Evolutionary conservation across 2,113 vertebrate genomes (phyloP).

Genomic region (Spermophilus dauricus): DNA sequence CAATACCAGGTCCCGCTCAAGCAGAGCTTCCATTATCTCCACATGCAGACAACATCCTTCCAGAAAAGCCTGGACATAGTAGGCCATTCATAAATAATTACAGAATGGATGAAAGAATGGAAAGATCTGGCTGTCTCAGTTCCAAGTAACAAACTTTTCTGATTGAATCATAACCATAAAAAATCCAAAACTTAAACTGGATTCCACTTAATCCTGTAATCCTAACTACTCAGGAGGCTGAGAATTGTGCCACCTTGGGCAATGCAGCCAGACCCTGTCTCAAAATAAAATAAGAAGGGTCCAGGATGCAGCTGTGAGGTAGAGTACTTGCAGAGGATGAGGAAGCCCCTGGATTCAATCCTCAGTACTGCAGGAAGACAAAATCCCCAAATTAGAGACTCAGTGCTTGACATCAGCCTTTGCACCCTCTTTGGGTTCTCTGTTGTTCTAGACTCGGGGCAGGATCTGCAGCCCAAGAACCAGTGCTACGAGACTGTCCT

Average conservation of each 20-base stretch:
- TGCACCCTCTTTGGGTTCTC: not conserved
- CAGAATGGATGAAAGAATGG: not conserved
- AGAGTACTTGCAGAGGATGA: not conserved
- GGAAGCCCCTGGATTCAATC: not conserved
- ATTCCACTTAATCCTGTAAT: not conserved
- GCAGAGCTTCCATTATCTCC: not conserved
- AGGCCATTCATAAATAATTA: not conserved
- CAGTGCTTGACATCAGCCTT: not conserved
- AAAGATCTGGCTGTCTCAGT: conserved; percentile 4
- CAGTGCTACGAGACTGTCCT: not conserved
- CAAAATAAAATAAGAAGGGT: not conserved
- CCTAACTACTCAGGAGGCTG: not conserved
- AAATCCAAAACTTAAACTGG: not conserved
- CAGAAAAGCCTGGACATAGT: not conserved
- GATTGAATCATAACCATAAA: not conserved
- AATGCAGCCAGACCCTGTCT: not conserved
- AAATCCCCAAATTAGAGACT: not conserved
- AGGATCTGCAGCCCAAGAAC: not conserved
- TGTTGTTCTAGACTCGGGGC: not conserved
- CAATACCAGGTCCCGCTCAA: not conserved
- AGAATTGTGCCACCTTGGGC: not conserved
- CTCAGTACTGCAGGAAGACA: not conserved
- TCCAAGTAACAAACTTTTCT: conserved; percentile 11
- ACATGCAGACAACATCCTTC: not conserved
- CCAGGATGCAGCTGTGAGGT: not conserved